phyloP scores from a whole-genome alignment of 2,113 vertebrate genomes.

The Tympanuchus pallidicinctus region DNA sequence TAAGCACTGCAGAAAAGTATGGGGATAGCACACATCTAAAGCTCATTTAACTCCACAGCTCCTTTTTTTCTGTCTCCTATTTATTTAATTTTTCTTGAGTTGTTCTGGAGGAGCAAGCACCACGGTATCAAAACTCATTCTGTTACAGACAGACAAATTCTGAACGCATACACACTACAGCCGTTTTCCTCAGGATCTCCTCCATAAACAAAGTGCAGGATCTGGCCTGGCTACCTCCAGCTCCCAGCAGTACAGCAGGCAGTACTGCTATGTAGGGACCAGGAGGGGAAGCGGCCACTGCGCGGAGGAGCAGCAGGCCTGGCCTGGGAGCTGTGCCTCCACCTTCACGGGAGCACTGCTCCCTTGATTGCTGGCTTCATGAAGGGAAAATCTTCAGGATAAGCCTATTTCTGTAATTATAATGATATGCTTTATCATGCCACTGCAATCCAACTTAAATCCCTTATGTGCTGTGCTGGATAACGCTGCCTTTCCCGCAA shows the following conservation, averaged over 20 bases:
- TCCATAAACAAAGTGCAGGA: rapidly evolving
- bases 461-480: background rate
- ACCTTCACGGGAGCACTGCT: background rate
- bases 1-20: background rate
- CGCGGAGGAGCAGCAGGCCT: rapidly evolving
- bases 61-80: background rate
- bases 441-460: background rate
- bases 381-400: background rate
- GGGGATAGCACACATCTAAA: background rate
- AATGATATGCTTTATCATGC: background rate
- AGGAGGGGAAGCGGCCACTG: background rate
- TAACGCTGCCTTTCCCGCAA: background rate
- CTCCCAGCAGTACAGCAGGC: background rate
- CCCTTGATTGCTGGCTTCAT: background rate
- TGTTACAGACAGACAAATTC: background rate
- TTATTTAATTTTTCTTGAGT: background rate
- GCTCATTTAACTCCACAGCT: background rate
- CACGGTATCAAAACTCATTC: background rate
- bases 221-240: background rate
- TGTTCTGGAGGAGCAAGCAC: background rate
- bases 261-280: background rate
- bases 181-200: background rate
- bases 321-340: background rate
- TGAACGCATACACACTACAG: background rate
- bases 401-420: background rate